Base-by-base conservation (phyloP, 2,113 vertebrate genomes). In the Tursiops truncatus region DNA sequence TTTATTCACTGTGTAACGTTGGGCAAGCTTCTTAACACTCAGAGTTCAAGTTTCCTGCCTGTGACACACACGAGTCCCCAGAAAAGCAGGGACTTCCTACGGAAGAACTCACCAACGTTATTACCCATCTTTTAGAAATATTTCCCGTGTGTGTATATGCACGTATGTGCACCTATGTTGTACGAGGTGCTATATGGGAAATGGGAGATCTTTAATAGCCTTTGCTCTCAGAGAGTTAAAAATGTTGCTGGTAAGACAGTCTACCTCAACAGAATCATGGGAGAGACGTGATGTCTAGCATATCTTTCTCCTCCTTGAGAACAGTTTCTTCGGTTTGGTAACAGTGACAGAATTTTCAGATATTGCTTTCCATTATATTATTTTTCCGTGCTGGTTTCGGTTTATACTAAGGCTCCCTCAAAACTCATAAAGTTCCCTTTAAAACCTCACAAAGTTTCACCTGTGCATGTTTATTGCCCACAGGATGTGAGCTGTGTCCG, bases 401-500 rank as follows among this genome's bases (percentile, higher is more conserved):
- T 97, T 99, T 98, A 98, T 98, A 98, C 96, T 95, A 96, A 98
- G 97, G 96, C 95, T 98, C 98, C 97, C 98, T 98, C 96, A 94
- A 98, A 98, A 97, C 98, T 98, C 97, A 98, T 99, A 98, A 99
- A 99, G 74, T 94, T 98, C 98, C 94, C 96, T 98, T 98, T 98
- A 98, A 98, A 98, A 97, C 98, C 97, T 98, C 93, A 96, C 98
- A 99, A 99, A 98, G 97, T 98, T 98, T 98, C 98, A 99, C 98
- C 98, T 99, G 98, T 98, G 91, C 97, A 98, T 94, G 5, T 98
- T 98, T 99, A 99, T 97, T 98, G 96, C 98, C 98, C 98, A 98
- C 98, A 98, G 98, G 98, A 98, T 98, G 97, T 98, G 98, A 98
- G 98, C 98, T 98, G 77, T 98, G 98, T 97, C 98, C 93, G 23